Percentiles rank a stretch among this genome's conserved stretches.
These are phyloP conservation scores for Conomelus anceps DNA, from an alignment of 2,888 invertebrate genomes.

Conservation along the genomic window DNA sequence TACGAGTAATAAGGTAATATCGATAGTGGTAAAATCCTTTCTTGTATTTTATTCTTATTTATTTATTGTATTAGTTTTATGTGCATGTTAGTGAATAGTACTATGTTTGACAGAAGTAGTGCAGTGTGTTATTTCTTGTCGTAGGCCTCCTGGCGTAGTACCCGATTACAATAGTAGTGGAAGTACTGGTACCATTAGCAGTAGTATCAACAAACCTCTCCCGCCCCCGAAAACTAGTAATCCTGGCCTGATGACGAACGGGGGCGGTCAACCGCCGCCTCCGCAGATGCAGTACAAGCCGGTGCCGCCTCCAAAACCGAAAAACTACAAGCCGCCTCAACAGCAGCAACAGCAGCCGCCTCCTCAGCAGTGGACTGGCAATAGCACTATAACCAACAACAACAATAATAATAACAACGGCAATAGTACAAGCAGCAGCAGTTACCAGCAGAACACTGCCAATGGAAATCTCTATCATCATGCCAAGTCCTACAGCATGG, in stretches of 20 bases:
- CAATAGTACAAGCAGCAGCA: slow-evolving; percentile 12
- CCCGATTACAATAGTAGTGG: slow-evolving; percentile 35
- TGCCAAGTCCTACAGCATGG: slow-evolving; percentile 47
- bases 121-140: slow-evolving; percentile 19
- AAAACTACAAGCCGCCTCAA: slow-evolving; percentile 76
- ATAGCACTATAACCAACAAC: slow-evolving; percentile 15
- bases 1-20: no score
- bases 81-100: background rate
- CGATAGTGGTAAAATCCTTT: no score
- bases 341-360: slow-evolving; percentile 36
- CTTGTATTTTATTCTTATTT: background rate
- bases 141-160: slow-evolving; percentile 34
- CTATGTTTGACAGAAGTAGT: background rate
- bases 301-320: slow-evolving; percentile 87
- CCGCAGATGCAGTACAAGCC: slow-evolving; percentile 63
- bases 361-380: slow-evolving; percentile 19
- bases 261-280: slow-evolving; percentile 37
- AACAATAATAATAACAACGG: slow-evolving; percentile 22
- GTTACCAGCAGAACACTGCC: slow-evolving; percentile 22
- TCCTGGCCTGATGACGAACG: background rate
- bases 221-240: slow-evolving; percentile 34
- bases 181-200: background rate
- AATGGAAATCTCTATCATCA: slow-evolving; percentile 42
- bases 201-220: slow-evolving; percentile 33
- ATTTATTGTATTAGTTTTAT: no score